A percentile compares a stretch with the other conserved stretches of the same genome.
These are phyloP conservation scores for Ornithoptera priamus DNA, from an alignment of 2,888 invertebrate species.

Conservation along the genomic window DNA sequence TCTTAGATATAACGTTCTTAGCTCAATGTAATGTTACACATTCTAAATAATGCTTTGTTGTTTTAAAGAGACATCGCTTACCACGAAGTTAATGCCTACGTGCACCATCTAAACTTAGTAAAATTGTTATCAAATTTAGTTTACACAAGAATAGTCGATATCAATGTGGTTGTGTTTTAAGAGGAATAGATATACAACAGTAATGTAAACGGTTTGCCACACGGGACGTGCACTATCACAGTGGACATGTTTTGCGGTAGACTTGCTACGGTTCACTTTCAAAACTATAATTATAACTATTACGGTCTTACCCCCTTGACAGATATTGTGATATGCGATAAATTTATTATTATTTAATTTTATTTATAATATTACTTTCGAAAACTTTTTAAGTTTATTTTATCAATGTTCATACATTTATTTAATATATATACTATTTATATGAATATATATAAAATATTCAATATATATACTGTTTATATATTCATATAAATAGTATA, in stretches of 20 bases:
- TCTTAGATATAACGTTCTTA: neutral
- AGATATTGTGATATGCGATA: neutral
- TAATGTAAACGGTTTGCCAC: conserved; percentile 5
- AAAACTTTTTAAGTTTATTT: too few relatives aligned
- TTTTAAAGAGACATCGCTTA: neutral
- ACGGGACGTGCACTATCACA: conserved; percentile 5
- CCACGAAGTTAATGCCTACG: neutral
- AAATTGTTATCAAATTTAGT: neutral
- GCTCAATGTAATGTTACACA: neutral
- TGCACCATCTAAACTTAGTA: neutral
- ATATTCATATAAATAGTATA: too few relatives aligned
- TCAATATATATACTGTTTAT: too few relatives aligned
- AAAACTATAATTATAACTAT: neutral
- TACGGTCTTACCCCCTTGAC: neutral
- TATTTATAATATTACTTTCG: too few relatives aligned
- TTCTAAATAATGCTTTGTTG: neutral
- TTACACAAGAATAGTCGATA: neutral
- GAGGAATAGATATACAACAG: neutral
- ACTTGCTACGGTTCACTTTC: neutral
- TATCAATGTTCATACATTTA: too few relatives aligned
- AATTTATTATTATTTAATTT: neutral
- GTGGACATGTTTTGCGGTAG: neutral
- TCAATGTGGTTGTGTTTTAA: neutral
- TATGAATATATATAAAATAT: too few relatives aligned
- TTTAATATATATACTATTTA: too few relatives aligned